Percentiles rank a stretch among this genome's conserved stretches.
Conservation (phyloP, 2,888 invertebrate species). For the Tachina lurida region DNA sequence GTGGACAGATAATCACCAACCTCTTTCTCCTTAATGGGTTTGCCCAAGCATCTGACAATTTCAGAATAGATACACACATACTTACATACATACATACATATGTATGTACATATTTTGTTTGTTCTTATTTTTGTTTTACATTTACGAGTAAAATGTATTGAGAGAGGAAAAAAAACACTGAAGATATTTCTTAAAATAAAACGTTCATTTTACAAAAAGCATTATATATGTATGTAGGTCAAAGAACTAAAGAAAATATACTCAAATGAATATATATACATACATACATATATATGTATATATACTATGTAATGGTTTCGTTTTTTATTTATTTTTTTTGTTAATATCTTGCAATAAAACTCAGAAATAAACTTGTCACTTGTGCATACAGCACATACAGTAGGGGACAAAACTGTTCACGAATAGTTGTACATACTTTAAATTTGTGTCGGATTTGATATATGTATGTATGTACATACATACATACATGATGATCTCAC, state of each 20-base stretch:
- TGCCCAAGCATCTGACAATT: conserved; percentile 59
- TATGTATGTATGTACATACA: too few relatives aligned
- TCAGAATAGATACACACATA: too few relatives aligned
- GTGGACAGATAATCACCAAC: conserved; percentile 11
- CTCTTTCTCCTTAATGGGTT: conserved; percentile 35
- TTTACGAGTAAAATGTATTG: not conserved
- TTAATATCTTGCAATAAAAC: conserved; percentile 23
- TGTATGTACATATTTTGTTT: not conserved
- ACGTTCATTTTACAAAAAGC: conserved; percentile 23
- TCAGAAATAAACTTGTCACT: conserved; percentile 16
- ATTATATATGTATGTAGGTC: conserved; percentile 32
- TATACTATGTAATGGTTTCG: not conserved
- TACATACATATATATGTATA: not conserved
- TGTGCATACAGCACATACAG: conserved; percentile 4
- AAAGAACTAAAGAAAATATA: conserved; percentile 52
- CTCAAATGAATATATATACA: not conserved
- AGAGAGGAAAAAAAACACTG: conserved; percentile 12
- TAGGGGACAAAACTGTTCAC: too few relatives aligned
- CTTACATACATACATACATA: too few relatives aligned
- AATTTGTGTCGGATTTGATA: too few relatives aligned
- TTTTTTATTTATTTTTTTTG: conserved; percentile 6
- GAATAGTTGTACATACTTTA: too few relatives aligned
- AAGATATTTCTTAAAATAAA: conserved; percentile 55
- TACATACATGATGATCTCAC: too few relatives aligned
- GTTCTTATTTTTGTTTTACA: conserved; percentile 16